Conservation (phyloP, 2,797 vertebrate species). For the Xyrichtys novacula region DNA sequence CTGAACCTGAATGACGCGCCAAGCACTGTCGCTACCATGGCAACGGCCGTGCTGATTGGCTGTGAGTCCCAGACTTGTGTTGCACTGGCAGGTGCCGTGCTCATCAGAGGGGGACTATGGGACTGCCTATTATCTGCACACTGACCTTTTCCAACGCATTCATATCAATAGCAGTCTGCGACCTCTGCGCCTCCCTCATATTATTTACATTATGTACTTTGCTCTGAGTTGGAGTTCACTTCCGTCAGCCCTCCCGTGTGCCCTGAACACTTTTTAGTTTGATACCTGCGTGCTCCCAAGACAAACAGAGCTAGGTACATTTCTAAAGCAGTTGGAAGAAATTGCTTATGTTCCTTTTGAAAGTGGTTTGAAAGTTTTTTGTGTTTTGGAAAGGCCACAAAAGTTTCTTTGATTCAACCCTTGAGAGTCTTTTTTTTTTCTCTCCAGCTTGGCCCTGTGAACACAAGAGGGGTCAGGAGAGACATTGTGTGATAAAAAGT, state of each 20-base stretch:
- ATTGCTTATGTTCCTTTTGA: conserved; percentile 39
- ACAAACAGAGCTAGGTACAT: conserved; percentile 41
- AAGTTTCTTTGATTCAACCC: conserved; percentile 36
- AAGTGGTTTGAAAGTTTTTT: conserved; percentile 28
- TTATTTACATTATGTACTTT: conserved; percentile 69
- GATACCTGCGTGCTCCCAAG: conserved; percentile 31
- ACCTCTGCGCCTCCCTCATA: conserved; percentile 44
- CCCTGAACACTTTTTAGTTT: conserved; percentile 34
- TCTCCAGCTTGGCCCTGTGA: conserved; percentile 29
- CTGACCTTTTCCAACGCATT: conserved; percentile 82
- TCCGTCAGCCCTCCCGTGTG: conserved; percentile 43
- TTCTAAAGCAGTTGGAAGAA: conserved; percentile 43
- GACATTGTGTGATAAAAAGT: conserved; percentile 32
- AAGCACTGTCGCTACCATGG: conserved; percentile 95
- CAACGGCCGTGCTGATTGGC: conserved; percentile 95
- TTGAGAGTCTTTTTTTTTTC: conserved; percentile 28
- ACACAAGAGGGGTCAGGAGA: conserved; percentile 31
- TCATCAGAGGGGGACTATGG: conserved; percentile 75
- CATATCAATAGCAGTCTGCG: conserved; percentile 68
- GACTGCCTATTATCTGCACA: conserved; percentile 79
- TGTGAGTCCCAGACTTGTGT: conserved; percentile 91
- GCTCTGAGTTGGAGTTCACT: conserved; percentile 48
- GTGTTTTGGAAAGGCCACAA: conserved; percentile 32
- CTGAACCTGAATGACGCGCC: conserved; percentile 94
- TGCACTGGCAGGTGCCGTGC: conserved; percentile 78